phyloP scores from a whole-genome alignment of 2,797 vertebrate species.

The Chelon auratus region DNA sequence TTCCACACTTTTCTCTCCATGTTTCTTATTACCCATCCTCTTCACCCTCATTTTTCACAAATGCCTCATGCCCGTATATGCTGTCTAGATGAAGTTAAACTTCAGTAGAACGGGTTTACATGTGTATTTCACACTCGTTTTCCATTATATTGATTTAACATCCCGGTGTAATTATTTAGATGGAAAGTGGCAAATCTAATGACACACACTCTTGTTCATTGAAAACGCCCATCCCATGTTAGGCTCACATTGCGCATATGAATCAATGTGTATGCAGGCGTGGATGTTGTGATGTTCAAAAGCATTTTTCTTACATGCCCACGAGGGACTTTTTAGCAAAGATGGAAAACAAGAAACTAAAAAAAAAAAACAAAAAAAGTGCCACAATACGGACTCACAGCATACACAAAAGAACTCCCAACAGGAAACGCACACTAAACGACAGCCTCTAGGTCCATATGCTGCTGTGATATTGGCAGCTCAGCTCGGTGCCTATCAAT shows the following conservation, averaged over 20 bases:
- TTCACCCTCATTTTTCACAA: constrained; percentile 61
- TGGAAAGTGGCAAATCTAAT: constrained; percentile 10
- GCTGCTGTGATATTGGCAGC: constrained; percentile 80
- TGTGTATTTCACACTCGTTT: constrained; percentile 16
- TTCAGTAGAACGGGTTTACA: constrained; percentile 9
- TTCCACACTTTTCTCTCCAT: constrained; percentile 52
- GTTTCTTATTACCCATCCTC: constrained; percentile 70
- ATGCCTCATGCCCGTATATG: constrained; percentile 35
- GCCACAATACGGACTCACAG: constrained; percentile 22
- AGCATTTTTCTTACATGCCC: constrained; percentile 30
- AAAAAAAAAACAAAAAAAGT: constrained; percentile 22
- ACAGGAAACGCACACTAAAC: constrained; percentile 36
- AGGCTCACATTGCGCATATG: neutral
- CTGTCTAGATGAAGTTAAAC: constrained; percentile 39
- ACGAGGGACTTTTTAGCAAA: constrained; percentile 27
- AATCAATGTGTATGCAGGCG: neutral
- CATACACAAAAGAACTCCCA: neutral
- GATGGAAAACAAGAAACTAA: constrained; percentile 32
- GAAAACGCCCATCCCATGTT: constrained; percentile 9
- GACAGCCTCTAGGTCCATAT: constrained; percentile 50
- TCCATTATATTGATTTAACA: constrained; percentile 31
- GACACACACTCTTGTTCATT: neutral
- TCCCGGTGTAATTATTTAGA: constrained; percentile 13
- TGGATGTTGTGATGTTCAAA: constrained; percentile 3
- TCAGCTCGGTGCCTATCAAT: constrained; percentile 75